Evolutionary conservation across 2,113 vertebrate species (phyloP), one percentile per base, ranked within the genome.

Genomic region (Motacilla alba): DNA sequence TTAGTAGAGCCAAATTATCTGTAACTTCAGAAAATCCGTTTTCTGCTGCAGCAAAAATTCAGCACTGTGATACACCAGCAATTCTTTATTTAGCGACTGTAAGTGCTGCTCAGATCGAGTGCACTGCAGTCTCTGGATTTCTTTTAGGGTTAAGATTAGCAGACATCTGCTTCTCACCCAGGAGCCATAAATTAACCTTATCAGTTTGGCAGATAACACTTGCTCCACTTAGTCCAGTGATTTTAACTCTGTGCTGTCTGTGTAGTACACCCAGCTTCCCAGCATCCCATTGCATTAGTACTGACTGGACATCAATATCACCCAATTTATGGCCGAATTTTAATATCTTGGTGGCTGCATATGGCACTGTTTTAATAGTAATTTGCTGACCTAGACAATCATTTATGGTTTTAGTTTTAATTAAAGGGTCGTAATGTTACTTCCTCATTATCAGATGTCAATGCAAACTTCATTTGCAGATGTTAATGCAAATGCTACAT

Each of bases 311-410:
- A 62, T 53, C 39, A 52, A 5, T 62, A n/a, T 62, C n/a, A 30
- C 16, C 8, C 0, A 0, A 39, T 46, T 60, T 39, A 28, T 13
- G 27, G 33, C 28, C 28, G 46, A 20, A 46, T 0, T 46, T 33
- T 62, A 10, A 24, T 46, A 39, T 7, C 13, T 53, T 28, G 23
- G 55, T 39, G 33, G 10, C 33, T 44, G 21, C 24, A 44, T 18
- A 50, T 44, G 37, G 9, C 14, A 13, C 15, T 8, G 8, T 28
- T 53, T 69, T 37, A 46, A 52, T 37, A 33, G 46, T 15, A 28
- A 19, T 44, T 52, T 33, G 6, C 18, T 69, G 46, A 44, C 11
- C 37, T 43, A 59, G 33, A 37, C 7, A 68, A 15, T 44, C 0
- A 52, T 60, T 52, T 68, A 7, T 52, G 27, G 9, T 9, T 37